Percentiles rank a stretch among this genome's conserved stretches.
Conservation (phyloP, 1,140 invertebrate genomes). For the Sminthurides bifidus region DNA sequence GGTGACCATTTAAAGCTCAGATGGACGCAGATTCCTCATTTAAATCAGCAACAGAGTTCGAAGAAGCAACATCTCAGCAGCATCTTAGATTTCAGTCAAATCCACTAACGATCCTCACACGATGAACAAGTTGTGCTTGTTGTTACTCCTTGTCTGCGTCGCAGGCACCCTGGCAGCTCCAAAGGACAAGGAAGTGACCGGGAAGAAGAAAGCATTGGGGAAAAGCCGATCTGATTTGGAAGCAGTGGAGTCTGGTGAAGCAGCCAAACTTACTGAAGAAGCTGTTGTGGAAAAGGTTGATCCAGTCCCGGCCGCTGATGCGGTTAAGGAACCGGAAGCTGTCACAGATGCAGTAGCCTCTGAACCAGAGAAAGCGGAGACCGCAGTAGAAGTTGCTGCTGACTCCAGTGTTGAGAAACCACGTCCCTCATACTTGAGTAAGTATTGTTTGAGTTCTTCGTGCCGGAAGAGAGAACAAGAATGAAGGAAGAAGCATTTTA, state of each 20-base stretch:
- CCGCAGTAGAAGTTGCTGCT: conserved; percentile 9
- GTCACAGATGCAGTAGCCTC: neutral
- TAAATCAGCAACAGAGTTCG: too few relatives aligned
- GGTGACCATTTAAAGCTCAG: too few relatives aligned
- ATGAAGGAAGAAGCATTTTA: neutral
- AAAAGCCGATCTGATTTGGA: neutral
- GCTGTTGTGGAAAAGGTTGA: conserved; percentile 9
- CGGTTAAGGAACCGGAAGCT: neutral
- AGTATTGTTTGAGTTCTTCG: neutral
- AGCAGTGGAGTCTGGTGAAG: neutral
- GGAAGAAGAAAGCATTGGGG: conserved; percentile 5
- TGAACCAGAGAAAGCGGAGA: conserved; percentile 10
- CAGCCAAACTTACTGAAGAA: conserved; percentile 2
- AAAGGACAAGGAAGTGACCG: neutral
- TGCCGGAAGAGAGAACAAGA: neutral
- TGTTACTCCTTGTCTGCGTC: too few relatives aligned
- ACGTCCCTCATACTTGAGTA: conserved; percentile 10
- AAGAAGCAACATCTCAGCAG: too few relatives aligned
- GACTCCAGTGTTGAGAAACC: neutral
- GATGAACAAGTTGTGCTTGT: too few relatives aligned
- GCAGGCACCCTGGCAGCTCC: neutral
- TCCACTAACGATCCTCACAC: too few relatives aligned
- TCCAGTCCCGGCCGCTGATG: neutral
- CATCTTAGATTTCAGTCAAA: too few relatives aligned
- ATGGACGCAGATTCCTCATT: too few relatives aligned